Percentiles rank a stretch among this genome's conserved stretches.
Evolutionary conservation across 2,113 vertebrate species (phyloP).

Genomic region (Lamprologus speciosus): DNA sequence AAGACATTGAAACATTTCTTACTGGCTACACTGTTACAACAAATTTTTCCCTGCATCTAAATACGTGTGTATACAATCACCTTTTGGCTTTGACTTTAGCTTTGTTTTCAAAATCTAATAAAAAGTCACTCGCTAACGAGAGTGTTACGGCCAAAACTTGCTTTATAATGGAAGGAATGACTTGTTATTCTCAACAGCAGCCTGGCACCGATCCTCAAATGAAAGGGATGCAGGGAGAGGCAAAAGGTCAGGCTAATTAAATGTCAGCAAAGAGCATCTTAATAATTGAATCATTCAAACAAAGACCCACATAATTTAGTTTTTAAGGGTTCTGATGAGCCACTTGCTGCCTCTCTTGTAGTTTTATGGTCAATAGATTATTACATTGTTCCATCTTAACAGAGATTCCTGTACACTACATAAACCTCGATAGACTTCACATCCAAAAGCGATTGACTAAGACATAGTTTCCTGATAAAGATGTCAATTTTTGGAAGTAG

Average conservation of each 20-base stretch:
- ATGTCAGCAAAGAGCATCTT: slow-evolving; percentile 58
- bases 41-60: not conserved
- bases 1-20: not conserved
- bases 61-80: not conserved
- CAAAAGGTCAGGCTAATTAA: slow-evolving; percentile 66
- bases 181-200: slow-evolving; percentile 41
- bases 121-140: not conserved
- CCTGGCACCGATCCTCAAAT: slow-evolving; percentile 22
- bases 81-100: not conserved
- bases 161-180: not conserved
- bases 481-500: not conserved
- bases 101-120: not conserved
- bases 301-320: slow-evolving; percentile 24
- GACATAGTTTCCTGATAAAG: not conserved
- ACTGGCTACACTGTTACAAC: not conserved
- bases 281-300: slow-evolving; percentile 46
- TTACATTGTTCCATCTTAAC: not conserved
- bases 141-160: not conserved
- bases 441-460: not conserved
- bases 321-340: slow-evolving; percentile 5
- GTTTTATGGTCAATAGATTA: not conserved
- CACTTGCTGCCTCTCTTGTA: not conserved
- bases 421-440: not conserved
- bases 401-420: not conserved
- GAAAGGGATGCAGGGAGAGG: slow-evolving; percentile 12